phyloP scores from a whole-genome alignment of 2,113 vertebrate genomes.

The Typhlomys cinereus region DNA sequence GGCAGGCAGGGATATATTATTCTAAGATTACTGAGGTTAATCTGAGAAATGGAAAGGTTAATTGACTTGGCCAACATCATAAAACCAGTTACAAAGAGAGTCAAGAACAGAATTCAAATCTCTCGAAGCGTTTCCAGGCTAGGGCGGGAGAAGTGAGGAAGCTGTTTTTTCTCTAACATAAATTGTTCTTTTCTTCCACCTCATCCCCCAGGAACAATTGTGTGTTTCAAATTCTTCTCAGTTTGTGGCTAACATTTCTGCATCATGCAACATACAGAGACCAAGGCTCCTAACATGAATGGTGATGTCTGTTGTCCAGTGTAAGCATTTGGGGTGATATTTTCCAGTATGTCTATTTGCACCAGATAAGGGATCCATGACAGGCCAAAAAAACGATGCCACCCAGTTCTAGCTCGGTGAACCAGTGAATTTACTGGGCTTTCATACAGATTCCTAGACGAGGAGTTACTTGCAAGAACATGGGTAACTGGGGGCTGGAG shows the following conservation, averaged over 20 bases:
- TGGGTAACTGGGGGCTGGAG: background rate
- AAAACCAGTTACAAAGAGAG: conserved; percentile 47
- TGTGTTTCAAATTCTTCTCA: background rate
- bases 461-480: background rate
- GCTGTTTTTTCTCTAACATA: background rate
- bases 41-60: conserved; percentile 74
- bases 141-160: conserved; percentile 21
- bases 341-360: background rate
- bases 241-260: background rate
- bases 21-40: conserved; percentile 67
- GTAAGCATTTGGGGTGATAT: background rate
- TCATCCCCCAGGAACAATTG: background rate
- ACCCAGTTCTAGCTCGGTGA: background rate
- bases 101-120: conserved; percentile 56
- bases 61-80: conserved; percentile 67
- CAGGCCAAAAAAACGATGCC: background rate
- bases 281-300: background rate
- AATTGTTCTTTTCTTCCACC: background rate
- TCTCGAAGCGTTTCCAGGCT: conserved; percentile 46
- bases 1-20: conserved; percentile 52
- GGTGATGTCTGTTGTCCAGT: background rate
- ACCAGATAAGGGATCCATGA: background rate
- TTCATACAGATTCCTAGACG: background rate
- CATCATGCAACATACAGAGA: background rate
- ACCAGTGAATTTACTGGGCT: background rate